Evolutionary conservation across 2,888 invertebrate species (phyloP), one percentile per base, ranked within the genome.

Genomic region (Pollenia angustigena): DNA sequence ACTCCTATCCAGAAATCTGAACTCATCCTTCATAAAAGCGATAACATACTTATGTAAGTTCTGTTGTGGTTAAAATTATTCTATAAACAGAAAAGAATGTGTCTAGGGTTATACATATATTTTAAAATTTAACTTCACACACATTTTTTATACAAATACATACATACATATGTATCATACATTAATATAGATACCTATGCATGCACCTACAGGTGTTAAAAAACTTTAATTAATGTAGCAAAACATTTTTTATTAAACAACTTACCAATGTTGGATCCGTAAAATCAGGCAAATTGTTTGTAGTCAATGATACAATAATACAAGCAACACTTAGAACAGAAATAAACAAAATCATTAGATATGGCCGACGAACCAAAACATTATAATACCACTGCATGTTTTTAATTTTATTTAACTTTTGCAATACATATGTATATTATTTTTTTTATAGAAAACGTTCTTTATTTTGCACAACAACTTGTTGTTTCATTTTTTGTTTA

Each of bases 231-330:
- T 32, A 32, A 32, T 32, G 32, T 32, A 32, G 32, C 32, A 32
- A 32, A 32, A 32, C 32, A 32, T 4, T 52, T 48, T 52, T 44
- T 18, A 18, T 58, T 44, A 32, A 46, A 66, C 2, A 71, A 66
- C 83, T 94, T 93, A 97, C 97, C 94, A 96, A 94, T 91, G 97
- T 96, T 40, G 98, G 98, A 93, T 98, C 97, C 88, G 96, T 95
- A 94, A 98, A 98, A 92, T 96, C 96, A 52, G 98, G 98, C 78
- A 95, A 93, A 72, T 95, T 94, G 89, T 95, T 95, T 32, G 95
- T 94, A 58, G 95, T 94, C 86, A 96, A 93, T 72, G 96, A 95
- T 84, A 96, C 94, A 74, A 96, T 94, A 64, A 96, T 94, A 91
- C 96, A 96, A 69, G 95, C 95, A 68, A 94, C 93, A 81, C 96